Evolutionary conservation across 2,888 invertebrate species (phyloP).

Genomic region (Octodonta nipae): DNA sequence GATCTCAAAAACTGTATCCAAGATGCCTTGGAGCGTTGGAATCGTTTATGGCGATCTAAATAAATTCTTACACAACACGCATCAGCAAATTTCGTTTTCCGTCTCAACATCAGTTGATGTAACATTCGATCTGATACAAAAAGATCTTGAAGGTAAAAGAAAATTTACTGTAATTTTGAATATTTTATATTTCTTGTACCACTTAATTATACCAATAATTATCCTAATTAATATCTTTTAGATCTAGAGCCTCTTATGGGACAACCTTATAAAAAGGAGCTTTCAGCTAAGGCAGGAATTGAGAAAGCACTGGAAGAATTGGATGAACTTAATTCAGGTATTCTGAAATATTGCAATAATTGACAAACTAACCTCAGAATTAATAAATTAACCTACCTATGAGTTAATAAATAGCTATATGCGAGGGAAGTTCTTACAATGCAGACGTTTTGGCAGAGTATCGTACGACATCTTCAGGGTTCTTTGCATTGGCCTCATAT

Average conservation of each 20-base stretch:
- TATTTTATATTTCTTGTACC: background rate
- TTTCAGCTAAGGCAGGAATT: slow-evolving; percentile 60
- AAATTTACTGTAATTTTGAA: background rate
- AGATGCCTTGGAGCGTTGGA: slow-evolving; percentile 41
- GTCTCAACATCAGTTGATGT: slow-evolving; percentile 42
- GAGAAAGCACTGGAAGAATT: slow-evolving; percentile 61
- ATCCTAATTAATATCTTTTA: no score
- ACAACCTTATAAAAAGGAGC: slow-evolving; percentile 60
- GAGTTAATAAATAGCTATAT: no score
- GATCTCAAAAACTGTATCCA: slow-evolving; percentile 42
- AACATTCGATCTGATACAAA: slow-evolving; percentile 45
- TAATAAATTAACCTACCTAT: no score
- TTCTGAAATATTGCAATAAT: no score
- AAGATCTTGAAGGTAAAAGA: slow-evolving; percentile 50
- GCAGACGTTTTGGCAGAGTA: no score
- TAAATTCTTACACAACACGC: slow-evolving; percentile 49
- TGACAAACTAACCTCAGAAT: no score
- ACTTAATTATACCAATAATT: no score
- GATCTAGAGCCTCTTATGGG: slow-evolving; percentile 63
- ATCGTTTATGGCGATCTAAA: slow-evolving; percentile 47
- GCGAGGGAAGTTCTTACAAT: no score
- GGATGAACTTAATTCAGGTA: slow-evolving; percentile 58
- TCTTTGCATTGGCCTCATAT: no score
- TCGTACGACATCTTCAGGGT: no score
- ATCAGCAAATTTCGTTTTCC: slow-evolving; percentile 44